These are phyloP conservation scores for Amiota minor DNA, from an alignment of 2,888 invertebrate genomes.

Conservation along the genomic window DNA sequence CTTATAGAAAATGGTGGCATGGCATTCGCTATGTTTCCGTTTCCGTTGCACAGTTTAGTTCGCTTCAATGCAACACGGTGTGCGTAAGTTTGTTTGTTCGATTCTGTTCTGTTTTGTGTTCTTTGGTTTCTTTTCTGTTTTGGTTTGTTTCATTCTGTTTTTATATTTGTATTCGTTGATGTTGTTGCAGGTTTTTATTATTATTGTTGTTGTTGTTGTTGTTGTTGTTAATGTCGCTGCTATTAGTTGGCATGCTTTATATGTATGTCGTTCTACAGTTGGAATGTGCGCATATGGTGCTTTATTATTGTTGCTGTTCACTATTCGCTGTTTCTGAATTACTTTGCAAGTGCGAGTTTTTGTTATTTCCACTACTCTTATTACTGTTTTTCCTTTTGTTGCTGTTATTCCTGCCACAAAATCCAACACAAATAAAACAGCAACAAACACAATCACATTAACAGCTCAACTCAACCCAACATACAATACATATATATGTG, in stretches of 20 bases:
- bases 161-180: constrained; percentile 1
- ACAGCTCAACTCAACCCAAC: background rate
- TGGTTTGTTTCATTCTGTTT: background rate
- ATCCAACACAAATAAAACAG: background rate
- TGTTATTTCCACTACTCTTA: background rate
- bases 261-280: background rate
- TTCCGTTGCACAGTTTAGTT: constrained; percentile 17
- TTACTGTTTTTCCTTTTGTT: background rate
- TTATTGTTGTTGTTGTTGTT: no score
- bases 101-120: background rate
- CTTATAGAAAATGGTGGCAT: constrained; percentile 16
- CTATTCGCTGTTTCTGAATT: constrained; percentile 1
- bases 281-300: constrained; percentile 2
- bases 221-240: no score
- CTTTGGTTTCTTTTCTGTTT: background rate
- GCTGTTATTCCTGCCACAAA: constrained; percentile 6
- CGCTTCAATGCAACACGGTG: constrained; percentile 4
- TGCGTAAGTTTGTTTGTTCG: background rate
- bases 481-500: no score
- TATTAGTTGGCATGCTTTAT: no score
- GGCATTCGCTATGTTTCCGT: constrained; percentile 19
- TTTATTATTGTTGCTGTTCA: background rate
- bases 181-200: no score
- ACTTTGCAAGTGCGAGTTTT: constrained; percentile 10
- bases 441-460: background rate